Evolutionary conservation across 2,888 invertebrate species (phyloP), one percentile per base, ranked within the genome.

Genomic region (Oscheius sp.): DNA sequence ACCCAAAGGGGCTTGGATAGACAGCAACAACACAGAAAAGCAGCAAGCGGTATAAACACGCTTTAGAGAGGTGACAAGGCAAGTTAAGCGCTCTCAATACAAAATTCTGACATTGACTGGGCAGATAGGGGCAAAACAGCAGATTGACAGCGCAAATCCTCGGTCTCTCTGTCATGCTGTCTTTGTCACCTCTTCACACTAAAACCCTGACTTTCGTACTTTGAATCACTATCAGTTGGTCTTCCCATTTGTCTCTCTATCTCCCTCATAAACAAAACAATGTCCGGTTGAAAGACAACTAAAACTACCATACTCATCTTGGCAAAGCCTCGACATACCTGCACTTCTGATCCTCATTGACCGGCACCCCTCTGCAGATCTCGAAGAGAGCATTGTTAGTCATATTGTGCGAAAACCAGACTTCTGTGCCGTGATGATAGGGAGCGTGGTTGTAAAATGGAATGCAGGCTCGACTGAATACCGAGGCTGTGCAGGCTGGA

Each of bases 351-450:
- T 88, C 88, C 59, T 88, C 88, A 70, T 86, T 85, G 29, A 80
- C 33, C 0, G 88, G 88, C 29, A 2, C 11, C 7, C 87, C 86
- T n/a, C 71, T 78, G 77, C 87, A 88, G 29, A 85, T 73, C 51
- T 73, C 65, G 66, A 79, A 87, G 9, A 78, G 10, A 58, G 79
- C 77, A n/a, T 50, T 70, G 29, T 63, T 53, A 33, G 76, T 79
- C 87, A 88, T 88, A 21, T 81, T 79, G 10, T 63, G 75, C 2
- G 84, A 83, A 62, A 82, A 88, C 88, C 88, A 88, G 11, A 88
- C 80, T 77, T 84, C 88, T 13, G 83, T 84, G 48, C 87, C 87
- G 68, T 88, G 88, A 78, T 88, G 88, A 65, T 83, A 88, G 2
- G 88, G 86, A 2, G 83, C 84, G 75, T 88, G 88, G 74, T 87